These are phyloP conservation scores for Macrotus californicus DNA, from an alignment of 2,113 vertebrate species.

Conservation along the genomic window DNA sequence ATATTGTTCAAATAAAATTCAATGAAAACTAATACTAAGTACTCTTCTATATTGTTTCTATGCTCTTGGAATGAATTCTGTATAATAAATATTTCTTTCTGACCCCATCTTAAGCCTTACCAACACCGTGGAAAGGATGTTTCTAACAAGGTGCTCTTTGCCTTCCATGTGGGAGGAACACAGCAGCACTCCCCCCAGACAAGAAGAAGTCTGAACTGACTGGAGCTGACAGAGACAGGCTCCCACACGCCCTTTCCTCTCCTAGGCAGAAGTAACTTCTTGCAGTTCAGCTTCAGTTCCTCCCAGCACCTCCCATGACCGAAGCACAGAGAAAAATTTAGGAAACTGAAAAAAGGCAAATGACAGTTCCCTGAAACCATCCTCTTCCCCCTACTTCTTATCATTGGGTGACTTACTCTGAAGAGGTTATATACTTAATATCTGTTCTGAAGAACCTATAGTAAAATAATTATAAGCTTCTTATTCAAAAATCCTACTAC, in stretches of 20 bases:
- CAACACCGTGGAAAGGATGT: background rate
- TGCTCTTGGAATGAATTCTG: background rate
- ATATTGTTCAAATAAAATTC: background rate
- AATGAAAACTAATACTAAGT: constrained; percentile 3
- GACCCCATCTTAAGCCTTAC: background rate
- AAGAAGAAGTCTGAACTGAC: background rate
- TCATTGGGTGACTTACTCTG: background rate
- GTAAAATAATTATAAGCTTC: background rate
- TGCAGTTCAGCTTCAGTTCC: background rate
- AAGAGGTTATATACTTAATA: background rate
- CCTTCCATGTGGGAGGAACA: background rate
- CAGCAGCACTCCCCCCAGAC: too few relatives aligned
- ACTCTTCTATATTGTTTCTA: background rate
- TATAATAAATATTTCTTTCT: background rate
- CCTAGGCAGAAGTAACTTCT: background rate
- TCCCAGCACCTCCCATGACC: background rate
- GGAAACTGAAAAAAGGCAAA: background rate
- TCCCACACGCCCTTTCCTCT: constrained; percentile 9
- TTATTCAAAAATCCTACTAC: background rate
- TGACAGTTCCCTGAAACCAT: background rate
- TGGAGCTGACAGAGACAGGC: background rate
- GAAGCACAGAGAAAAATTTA: background rate
- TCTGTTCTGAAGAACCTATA: background rate
- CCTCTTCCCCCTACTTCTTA: background rate
- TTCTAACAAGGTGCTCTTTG: background rate